Evolutionary conservation across 1,140 invertebrate genomes (phyloP), one percentile per base, ranked within the genome.

Genomic region (Callitettix versicolor): DNA sequence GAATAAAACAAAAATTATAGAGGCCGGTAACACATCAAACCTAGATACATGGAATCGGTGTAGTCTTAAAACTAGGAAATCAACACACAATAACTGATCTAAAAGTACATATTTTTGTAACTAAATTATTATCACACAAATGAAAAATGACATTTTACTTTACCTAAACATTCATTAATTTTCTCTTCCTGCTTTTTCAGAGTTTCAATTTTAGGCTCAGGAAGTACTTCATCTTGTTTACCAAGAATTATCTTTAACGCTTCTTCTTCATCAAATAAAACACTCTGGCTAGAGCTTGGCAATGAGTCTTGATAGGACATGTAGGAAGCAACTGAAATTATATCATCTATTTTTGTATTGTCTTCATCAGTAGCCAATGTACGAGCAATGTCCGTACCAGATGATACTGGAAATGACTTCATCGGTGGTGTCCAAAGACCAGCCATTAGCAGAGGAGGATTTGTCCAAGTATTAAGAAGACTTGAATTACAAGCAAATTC

Each of bases 381-480:
- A 56, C 80, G 81, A 9, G 81, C 85, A 9, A 88, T 78, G 71
- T 90, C 87, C 14, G 68, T 60, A 5, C 68, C 63, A 15, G 38
- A 26, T 33, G 44, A 24, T 5, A 84, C 69, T 40, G 80, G 86
- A 64, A 77, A 84, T 20, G 76, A 77, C 68, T 79, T 82, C 68
- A 85, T 76, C 7, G 84, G 82, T 7, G 85, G 85, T 12, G 83
- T 80, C 84, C 86, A 91, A 26, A 94, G 73, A 14, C 91, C 91
- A 17, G 91, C 84, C 54, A 95, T 71, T 60, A 87, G 73, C 4
- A 97, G 68, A 1, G 92, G 85, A n/a, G 82, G 80, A 58, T 80
- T 81, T 0, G 84, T 84, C 93, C 93, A 98, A 36, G 79, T 79
- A 71, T 98, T 97, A 0, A 97, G 70, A 6, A 93, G 67, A 65